These are phyloP conservation scores for Idris sp. DNA, from an alignment of 1,140 invertebrate species.

Conservation along the genomic window DNA sequence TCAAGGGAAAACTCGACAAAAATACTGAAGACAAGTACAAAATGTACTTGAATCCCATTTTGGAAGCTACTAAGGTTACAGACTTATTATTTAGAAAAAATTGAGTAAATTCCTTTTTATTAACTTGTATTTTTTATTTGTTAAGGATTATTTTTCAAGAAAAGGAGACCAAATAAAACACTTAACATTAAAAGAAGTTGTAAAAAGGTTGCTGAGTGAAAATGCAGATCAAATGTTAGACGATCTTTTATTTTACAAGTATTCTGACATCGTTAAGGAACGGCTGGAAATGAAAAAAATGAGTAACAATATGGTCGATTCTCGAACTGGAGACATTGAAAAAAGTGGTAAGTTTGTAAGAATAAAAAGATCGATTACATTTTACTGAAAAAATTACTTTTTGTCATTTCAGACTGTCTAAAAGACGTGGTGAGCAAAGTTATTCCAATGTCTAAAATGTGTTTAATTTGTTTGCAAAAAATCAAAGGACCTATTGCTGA, in stretches of 20 bases:
- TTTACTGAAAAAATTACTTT: neutral
- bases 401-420: too few relatives aligned
- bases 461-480: constrained; percentile 66
- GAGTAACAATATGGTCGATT: constrained; percentile 33
- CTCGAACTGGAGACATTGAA: constrained; percentile 58
- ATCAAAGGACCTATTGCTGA: constrained; percentile 10
- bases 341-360: constrained; percentile 44
- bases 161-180: constrained; percentile 60
- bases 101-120: neutral
- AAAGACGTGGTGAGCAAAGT: too few relatives aligned
- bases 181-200: constrained; percentile 65
- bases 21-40: too few relatives aligned
- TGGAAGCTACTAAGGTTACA: constrained; percentile 67
- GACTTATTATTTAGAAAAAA: neutral
- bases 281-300: constrained; percentile 63
- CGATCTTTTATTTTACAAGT: constrained; percentile 45
- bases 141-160: constrained; percentile 68
- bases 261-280: constrained; percentile 59
- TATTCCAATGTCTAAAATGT: too few relatives aligned
- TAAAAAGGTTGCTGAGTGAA: constrained; percentile 48
- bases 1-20: constrained; percentile 26
- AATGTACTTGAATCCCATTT: constrained; percentile 58
- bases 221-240: neutral
- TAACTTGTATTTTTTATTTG: neutral
- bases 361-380: neutral